These are phyloP conservation scores for Allygus modestus DNA, from an alignment of 2,888 invertebrate species.

Conservation along the genomic window DNA sequence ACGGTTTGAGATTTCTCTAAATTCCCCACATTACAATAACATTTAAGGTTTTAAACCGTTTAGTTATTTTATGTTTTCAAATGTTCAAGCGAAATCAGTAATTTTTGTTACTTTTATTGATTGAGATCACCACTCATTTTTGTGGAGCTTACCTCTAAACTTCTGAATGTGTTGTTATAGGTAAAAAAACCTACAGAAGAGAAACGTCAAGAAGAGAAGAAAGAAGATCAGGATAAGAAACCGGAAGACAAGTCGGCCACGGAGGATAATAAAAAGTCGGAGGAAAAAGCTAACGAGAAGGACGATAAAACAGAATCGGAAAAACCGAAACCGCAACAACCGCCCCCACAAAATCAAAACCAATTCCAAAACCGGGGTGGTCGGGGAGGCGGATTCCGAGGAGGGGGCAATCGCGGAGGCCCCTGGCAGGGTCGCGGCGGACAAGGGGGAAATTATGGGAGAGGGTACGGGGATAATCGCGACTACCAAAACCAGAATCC, in stretches of 20 bases:
- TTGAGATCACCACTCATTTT: too few relatives aligned
- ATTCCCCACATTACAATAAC: too few relatives aligned
- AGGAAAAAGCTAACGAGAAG: not conserved
- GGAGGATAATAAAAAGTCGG: not conserved
- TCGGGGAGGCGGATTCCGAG: conserved; percentile 34
- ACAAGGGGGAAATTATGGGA: conserved; percentile 5
- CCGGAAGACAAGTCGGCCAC: not conserved
- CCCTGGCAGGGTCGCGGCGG: not conserved
- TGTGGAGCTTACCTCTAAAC: too few relatives aligned
- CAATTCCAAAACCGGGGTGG: conserved; percentile 27
- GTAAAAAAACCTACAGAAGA: conserved; percentile 18
- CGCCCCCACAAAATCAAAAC: conserved; percentile 37
- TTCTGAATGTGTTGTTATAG: conserved; percentile 25
- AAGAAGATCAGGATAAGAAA: not conserved
- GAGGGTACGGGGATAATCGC: conserved; percentile 3
- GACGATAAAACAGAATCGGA: conserved; percentile 30
- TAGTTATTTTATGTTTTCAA: too few relatives aligned
- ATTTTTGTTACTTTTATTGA: too few relatives aligned
- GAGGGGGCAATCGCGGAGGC: conserved; percentile 6
- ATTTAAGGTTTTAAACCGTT: too few relatives aligned
- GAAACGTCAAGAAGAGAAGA: not conserved
- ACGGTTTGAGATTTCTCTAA: too few relatives aligned
- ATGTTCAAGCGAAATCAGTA: too few relatives aligned
- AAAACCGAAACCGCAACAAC: conserved; percentile 22
- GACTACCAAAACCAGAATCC: conserved; percentile 34